These are phyloP conservation scores for Opisthocomus hoazin DNA, from an alignment of 2,113 vertebrate species.

Conservation along the genomic window DNA sequence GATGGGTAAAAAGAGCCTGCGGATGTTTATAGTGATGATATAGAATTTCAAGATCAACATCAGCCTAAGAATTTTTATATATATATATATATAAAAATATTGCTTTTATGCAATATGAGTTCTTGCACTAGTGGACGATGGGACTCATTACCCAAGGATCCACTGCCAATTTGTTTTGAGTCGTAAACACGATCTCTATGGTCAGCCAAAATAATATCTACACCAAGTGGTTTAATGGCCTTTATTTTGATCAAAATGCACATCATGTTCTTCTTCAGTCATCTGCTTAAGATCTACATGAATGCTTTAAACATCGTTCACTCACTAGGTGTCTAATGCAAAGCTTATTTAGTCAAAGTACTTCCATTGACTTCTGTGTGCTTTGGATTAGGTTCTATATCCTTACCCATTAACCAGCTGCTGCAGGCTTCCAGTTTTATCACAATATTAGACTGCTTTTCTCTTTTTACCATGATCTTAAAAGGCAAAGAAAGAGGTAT, in stretches of 20 bases:
- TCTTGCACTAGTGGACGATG: neutral
- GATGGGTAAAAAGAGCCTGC: neutral
- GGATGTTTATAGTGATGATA: neutral
- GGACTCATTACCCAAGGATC: neutral
- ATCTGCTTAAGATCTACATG: neutral
- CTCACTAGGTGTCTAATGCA: constrained; percentile 13
- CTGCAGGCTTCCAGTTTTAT: neutral
- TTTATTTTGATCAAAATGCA: neutral
- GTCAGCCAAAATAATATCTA: neutral
- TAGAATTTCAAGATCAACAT: neutral
- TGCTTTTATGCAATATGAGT: neutral
- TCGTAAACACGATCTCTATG: neutral
- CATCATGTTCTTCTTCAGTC: neutral
- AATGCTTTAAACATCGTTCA: neutral
- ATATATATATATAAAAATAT: neutral
- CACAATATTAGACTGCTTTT: constrained; percentile 21
- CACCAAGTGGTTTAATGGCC: neutral
- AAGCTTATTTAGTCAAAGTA: constrained; percentile 23
- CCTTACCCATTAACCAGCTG: neutral
- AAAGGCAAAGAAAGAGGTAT: constrained; percentile 15
- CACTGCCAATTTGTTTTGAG: neutral
- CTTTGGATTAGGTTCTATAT: constrained; percentile 18
- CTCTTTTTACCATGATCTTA: neutral
- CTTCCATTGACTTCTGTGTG: constrained; percentile 5
- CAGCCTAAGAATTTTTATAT: neutral